Percentiles rank a stretch among this genome's conserved stretches.
Evolutionary conservation across 2,113 vertebrate genomes (phyloP).

Genomic region (Xiphophorus maculatus): DNA sequence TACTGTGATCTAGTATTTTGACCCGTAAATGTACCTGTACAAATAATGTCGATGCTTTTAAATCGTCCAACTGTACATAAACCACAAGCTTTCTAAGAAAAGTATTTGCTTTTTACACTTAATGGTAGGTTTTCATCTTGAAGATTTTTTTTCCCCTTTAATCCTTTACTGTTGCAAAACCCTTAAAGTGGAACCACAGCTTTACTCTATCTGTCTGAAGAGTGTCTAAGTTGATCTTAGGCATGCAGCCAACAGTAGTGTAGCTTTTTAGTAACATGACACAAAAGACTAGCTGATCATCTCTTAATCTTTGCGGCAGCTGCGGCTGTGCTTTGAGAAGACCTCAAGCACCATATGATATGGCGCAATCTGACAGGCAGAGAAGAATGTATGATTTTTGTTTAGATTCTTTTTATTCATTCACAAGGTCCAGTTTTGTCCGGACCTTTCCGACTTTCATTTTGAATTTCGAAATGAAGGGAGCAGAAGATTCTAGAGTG

Average conservation of each 20-base stretch:
- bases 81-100: constrained; percentile 61
- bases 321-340: constrained; percentile 32
- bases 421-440: constrained; percentile 15
- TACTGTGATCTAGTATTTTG: constrained; percentile 60
- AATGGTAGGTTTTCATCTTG: constrained; percentile 33
- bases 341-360: constrained; percentile 31
- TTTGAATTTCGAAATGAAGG: constrained; percentile 16
- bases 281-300: constrained; percentile 44
- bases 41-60: constrained; percentile 66
- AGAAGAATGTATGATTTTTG: constrained; percentile 3
- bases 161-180: constrained; percentile 40
- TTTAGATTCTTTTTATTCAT: background rate
- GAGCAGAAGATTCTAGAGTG: background rate
- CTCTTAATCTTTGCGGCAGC: constrained; percentile 44
- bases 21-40: constrained; percentile 75
- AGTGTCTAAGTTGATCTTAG: constrained; percentile 36
- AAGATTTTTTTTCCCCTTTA: background rate
- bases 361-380: constrained; percentile 14
- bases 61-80: constrained; percentile 71
- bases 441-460: background rate
- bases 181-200: constrained; percentile 51
- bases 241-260: constrained; percentile 33
- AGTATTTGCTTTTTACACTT: constrained; percentile 57
- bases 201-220: constrained; percentile 28
- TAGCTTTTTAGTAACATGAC: constrained; percentile 54